phyloP scores from a whole-genome alignment of 2,797 vertebrate species.

The Acrossocheilus wenchowensis region DNA sequence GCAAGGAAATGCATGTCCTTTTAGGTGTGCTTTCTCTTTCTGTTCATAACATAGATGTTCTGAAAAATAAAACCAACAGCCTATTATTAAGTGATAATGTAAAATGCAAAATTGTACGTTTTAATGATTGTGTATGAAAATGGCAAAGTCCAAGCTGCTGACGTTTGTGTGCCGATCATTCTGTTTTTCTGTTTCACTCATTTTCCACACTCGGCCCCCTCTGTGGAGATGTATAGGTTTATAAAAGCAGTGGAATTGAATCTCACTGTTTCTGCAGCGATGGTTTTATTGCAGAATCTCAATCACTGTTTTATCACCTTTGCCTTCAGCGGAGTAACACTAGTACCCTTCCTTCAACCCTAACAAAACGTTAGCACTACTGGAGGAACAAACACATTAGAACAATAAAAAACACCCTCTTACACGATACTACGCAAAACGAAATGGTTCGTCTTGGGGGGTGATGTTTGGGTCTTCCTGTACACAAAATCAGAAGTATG shows the following conservation, averaged over 20 bases:
- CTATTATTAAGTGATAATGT: not conserved
- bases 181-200: slow-evolving; percentile 39
- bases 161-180: not conserved
- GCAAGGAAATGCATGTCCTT: slow-evolving; percentile 3
- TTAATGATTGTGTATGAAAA: not conserved
- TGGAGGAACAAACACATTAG: slow-evolving; percentile 29
- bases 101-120: not conserved
- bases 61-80: not conserved
- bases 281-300: slow-evolving; percentile 58
- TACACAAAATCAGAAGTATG: not conserved
- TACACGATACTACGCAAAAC: not conserved
- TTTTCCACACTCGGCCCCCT: not conserved
- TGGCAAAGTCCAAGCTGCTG: not conserved
- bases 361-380: not conserved
- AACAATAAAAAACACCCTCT: slow-evolving; percentile 18
- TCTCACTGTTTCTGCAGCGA: slow-evolving; percentile 47
- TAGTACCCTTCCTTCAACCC: not conserved
- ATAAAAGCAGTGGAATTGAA: slow-evolving; percentile 56
- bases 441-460: not conserved
- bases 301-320: slow-evolving; percentile 60
- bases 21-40: not conserved
- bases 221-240: slow-evolving; percentile 56
- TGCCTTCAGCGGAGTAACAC: slow-evolving; percentile 55
- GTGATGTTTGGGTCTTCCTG: not conserved
- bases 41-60: not conserved